A percentile compares a stretch with the other conserved stretches of the same genome.
These are phyloP conservation scores for Pangasius djambal DNA, from an alignment of 2,797 vertebrate species.

Conservation along the genomic window DNA sequence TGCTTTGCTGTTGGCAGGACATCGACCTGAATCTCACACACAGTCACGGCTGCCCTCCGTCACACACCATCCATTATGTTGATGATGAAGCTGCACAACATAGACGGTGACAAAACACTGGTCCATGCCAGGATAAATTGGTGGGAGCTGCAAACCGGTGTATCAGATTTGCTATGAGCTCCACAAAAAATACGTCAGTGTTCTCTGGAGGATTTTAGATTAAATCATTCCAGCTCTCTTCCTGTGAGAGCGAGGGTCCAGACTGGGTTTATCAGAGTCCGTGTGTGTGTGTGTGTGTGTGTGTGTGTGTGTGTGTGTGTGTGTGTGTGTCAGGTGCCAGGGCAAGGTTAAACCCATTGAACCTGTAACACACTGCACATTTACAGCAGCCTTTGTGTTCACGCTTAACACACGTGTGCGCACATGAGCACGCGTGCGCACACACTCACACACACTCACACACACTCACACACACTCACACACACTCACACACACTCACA, in stretches of 20 bases:
- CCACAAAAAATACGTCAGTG: background rate
- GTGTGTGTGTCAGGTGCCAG: constrained; percentile 10
- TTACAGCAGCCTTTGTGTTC: constrained; percentile 42
- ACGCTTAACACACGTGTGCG: background rate
- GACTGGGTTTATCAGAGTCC: background rate
- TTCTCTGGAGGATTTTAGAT: background rate
- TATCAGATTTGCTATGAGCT: background rate
- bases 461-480: constrained; percentile 7
- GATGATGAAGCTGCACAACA: constrained; percentile 10
- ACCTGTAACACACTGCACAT: constrained; percentile 42
- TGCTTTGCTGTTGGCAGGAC: background rate
- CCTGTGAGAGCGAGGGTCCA: background rate
- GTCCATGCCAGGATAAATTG: background rate
- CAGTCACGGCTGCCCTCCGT: constrained; percentile 22
- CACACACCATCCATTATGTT: background rate
- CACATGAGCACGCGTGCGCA: too few relatives aligned
- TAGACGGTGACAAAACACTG: background rate
- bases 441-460: background rate
- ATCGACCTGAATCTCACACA: constrained; percentile 42
- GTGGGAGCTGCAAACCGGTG: background rate
- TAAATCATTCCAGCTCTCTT: background rate
- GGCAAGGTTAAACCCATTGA: constrained; percentile 51
- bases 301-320: background rate
- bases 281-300: background rate
- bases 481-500: background rate